phyloP scores from a whole-genome alignment of 2,113 vertebrate genomes.

The Alligator mississippiensis region DNA sequence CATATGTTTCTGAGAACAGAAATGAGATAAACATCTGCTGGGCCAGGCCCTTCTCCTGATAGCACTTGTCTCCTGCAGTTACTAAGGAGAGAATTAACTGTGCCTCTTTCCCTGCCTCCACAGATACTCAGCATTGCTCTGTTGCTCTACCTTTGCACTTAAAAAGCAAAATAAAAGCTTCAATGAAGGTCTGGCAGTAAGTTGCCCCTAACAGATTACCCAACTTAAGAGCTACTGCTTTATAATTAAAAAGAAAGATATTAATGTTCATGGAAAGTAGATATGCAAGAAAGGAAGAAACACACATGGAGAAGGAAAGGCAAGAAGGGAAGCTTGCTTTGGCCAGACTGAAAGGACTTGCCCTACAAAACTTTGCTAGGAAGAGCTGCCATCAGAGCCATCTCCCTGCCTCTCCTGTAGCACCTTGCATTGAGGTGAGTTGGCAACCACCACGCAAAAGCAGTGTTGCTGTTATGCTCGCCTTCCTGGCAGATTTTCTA shows the following conservation, averaged over 20 bases:
- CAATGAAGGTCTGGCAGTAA: background rate
- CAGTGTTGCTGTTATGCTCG: background rate
- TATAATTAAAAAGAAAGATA: background rate
- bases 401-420: background rate
- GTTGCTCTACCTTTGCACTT: accelerated
- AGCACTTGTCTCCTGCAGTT: accelerated
- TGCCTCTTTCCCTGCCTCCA: background rate
- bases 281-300: background rate
- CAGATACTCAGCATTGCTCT: no score
- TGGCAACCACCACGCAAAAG: background rate
- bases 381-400: background rate
- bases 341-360: background rate
- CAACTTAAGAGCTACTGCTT: background rate
- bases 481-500: background rate
- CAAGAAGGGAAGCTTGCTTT: background rate
- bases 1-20: background rate
- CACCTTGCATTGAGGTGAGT: background rate
- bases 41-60: background rate
- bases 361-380: background rate
- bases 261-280: background rate
- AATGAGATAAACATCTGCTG: background rate
- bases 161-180: background rate
- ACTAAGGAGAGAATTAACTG: background rate
- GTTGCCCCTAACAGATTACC: background rate
- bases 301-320: background rate